These are phyloP conservation scores for Lateolabrax maculatus DNA, from an alignment of 2,797 vertebrate genomes.

Conservation along the genomic window DNA sequence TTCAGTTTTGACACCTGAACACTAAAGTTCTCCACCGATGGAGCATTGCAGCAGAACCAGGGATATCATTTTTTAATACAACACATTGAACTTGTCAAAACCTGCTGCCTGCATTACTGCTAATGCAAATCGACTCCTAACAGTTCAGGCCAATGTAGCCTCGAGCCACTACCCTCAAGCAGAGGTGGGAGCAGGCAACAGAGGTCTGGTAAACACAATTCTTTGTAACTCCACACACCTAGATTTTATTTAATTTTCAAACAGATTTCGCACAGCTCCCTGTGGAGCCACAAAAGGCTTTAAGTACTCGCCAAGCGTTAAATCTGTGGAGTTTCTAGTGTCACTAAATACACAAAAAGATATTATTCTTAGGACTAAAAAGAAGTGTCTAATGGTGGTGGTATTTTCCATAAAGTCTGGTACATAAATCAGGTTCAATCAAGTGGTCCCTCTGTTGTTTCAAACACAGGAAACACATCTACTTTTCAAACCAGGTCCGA, in stretches of 20 bases:
- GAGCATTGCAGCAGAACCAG: neutral
- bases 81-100: neutral
- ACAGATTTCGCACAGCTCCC: neutral
- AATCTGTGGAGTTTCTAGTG: neutral
- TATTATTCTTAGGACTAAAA: neutral
- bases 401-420: neutral
- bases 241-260: neutral
- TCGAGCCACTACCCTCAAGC: neutral
- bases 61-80: neutral
- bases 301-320: neutral
- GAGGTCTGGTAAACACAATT: neutral
- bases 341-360: neutral
- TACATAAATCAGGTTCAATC: neutral
- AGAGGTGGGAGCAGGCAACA: neutral
- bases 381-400: neutral
- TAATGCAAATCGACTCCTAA: neutral
- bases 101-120: neutral
- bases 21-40: neutral
- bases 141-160: neutral
- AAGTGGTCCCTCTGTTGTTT: slow-evolving; percentile 18
- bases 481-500: slow-evolving; percentile 19
- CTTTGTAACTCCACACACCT: neutral
- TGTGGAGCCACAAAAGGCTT: neutral
- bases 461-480: slow-evolving; percentile 21
- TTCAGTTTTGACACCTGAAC: neutral